Evolutionary conservation across 2,888 invertebrate species (phyloP).

Genomic region (Epistrophe eligans): DNA sequence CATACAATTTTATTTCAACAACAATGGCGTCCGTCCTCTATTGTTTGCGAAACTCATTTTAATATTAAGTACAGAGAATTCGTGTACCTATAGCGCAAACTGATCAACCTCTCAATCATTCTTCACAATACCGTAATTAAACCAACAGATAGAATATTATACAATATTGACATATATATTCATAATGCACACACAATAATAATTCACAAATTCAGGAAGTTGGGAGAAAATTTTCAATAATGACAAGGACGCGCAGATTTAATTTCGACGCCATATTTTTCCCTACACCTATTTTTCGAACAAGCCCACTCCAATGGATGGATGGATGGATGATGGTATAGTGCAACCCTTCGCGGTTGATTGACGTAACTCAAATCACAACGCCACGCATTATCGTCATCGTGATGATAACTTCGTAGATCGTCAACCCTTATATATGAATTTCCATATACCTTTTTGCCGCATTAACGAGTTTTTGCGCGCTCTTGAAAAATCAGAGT

Average conservation of each 20-base stretch:
- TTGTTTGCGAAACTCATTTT: slow-evolving; percentile 71
- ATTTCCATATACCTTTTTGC: slow-evolving; percentile 30
- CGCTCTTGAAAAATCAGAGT: slow-evolving; percentile 38
- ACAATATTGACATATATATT: slow-evolving; percentile 71
- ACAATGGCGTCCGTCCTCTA: slow-evolving; percentile 70
- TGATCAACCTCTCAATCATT: slow-evolving; percentile 46
- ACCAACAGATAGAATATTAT: slow-evolving; percentile 70
- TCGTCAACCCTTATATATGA: slow-evolving; percentile 66
- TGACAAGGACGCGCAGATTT: slow-evolving; percentile 54
- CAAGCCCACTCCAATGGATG: neutral
- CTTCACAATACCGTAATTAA: slow-evolving; percentile 60
- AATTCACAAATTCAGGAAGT: slow-evolving; percentile 1
- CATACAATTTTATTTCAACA: slow-evolving; percentile 51
- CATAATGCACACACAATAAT: slow-evolving; percentile 58
- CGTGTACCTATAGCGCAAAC: neutral
- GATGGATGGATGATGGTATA: neutral
- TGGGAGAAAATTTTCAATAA: slow-evolving; percentile 3
- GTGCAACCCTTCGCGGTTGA: slow-evolving; percentile 62
- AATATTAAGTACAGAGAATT: slow-evolving; percentile 3
- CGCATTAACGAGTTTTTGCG: slow-evolving; percentile 42
- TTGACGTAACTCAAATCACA: slow-evolving; percentile 71
- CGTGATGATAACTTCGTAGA: slow-evolving; percentile 49
- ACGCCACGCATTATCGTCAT: slow-evolving; percentile 34
- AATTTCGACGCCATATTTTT: slow-evolving; percentile 53
- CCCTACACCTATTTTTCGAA: neutral